Conservation (phyloP, 2,113 vertebrate genomes). For the Nothobranchius kuhntae region DNA sequence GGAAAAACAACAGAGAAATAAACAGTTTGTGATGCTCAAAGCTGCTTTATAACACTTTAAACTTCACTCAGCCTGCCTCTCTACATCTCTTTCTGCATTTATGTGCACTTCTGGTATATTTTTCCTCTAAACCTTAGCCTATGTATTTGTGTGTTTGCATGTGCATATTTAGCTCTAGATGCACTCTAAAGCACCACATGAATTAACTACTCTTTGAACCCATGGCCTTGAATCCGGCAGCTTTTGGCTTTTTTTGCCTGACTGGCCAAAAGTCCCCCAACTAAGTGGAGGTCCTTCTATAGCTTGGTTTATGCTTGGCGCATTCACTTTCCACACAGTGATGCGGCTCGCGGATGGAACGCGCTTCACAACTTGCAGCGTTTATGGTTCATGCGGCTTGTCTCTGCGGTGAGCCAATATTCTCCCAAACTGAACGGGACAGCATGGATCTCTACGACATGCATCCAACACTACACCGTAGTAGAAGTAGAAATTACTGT, state of each 20-base stretch:
- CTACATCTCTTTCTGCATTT: conserved; percentile 9
- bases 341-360: no score
- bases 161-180: conserved; percentile 21
- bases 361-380: no score
- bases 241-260: conserved; percentile 22
- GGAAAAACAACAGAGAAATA: background rate
- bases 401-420: no score
- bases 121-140: conserved; percentile 8
- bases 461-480: no score
- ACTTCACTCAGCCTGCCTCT: background rate
- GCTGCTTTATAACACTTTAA: conserved; percentile 3
- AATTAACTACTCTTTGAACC: conserved; percentile 32
- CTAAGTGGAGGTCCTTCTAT: conserved; percentile 50
- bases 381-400: no score
- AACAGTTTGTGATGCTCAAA: conserved; percentile 4
- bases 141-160: conserved; percentile 3
- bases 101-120: background rate
- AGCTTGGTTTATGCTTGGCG: background rate
- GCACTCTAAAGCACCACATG: conserved; percentile 29
- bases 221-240: conserved; percentile 32
- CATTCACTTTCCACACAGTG: no score
- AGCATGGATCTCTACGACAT: no score
- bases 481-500: no score
- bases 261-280: conserved; percentile 7
- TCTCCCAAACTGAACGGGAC: no score